Evolutionary conservation across 1,140 invertebrate species (phyloP).

Genomic region (Phthorimaea operculella): DNA sequence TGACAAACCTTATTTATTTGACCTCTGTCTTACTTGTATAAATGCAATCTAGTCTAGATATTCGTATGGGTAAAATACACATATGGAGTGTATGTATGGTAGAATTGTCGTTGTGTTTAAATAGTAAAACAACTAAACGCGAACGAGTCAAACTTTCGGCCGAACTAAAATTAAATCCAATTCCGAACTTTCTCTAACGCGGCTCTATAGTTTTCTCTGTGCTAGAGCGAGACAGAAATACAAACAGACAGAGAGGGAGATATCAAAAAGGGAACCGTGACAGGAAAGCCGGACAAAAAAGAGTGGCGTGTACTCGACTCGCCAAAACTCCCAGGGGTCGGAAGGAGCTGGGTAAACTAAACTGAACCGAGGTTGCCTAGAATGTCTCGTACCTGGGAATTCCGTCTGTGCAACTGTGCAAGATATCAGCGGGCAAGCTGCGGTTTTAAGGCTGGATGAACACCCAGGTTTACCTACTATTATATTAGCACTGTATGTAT

Average conservation of each 20-base stretch:
- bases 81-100: too few relatives aligned
- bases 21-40: too few relatives aligned
- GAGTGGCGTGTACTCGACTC: conserved; percentile 33
- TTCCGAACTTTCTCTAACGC: conserved; percentile 7
- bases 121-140: too few relatives aligned
- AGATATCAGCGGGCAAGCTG: too few relatives aligned
- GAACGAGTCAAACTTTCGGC: too few relatives aligned
- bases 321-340: conserved; percentile 16
- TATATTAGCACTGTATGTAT: too few relatives aligned
- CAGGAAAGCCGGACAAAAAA: conserved; percentile 47
- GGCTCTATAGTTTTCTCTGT: conserved; percentile 24
- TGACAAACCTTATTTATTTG: too few relatives aligned
- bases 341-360: neutral
- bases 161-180: neutral
- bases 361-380: neutral
- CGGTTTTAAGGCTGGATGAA: too few relatives aligned
- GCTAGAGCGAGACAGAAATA: conserved; percentile 12
- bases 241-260: conserved; percentile 16
- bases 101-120: too few relatives aligned
- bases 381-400: neutral
- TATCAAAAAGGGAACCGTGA: conserved; percentile 44
- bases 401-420: neutral
- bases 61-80: too few relatives aligned
- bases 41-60: too few relatives aligned
- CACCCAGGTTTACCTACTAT: too few relatives aligned